A percentile compares a stretch with the other conserved stretches of the same genome.
phyloP scores from a whole-genome alignment of 2,113 vertebrate species.

The Ophthalmolycus amberensis region DNA sequence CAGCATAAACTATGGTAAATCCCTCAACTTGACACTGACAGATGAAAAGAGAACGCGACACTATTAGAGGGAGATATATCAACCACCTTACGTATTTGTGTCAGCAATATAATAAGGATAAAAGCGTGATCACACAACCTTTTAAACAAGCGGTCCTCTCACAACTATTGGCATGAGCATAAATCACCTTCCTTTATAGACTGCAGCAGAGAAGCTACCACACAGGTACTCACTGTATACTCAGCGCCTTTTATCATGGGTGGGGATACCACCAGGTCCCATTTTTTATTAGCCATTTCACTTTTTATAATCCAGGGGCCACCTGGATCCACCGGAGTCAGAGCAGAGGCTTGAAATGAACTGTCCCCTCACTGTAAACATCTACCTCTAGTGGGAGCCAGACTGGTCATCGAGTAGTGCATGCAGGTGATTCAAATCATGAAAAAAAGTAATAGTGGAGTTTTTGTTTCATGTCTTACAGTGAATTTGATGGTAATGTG shows the following conservation, averaged over 20 bases:
- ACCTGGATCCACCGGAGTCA: conserved; percentile 15
- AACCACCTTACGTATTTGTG: conserved; percentile 35
- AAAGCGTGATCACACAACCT: conserved; percentile 27
- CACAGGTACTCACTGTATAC: conserved; percentile 32
- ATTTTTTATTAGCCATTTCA: conserved; percentile 48
- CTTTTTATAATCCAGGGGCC: conserved; percentile 29
- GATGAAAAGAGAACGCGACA: neutral
- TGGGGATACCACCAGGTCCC: neutral
- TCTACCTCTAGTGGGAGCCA: conserved; percentile 35
- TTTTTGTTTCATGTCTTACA: neutral
- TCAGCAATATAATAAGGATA: conserved; percentile 32
- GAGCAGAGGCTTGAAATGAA: conserved; percentile 62
- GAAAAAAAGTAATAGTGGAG: neutral
- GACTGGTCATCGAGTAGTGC: conserved; percentile 57
- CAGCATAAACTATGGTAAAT: neutral
- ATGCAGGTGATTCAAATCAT: conserved; percentile 45
- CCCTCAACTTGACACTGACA: conserved; percentile 26
- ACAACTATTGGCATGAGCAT: conserved; percentile 35
- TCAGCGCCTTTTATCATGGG: conserved; percentile 23
- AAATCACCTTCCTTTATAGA: conserved; percentile 45
- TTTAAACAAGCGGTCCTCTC: conserved; percentile 41
- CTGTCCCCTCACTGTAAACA: conserved; percentile 46
- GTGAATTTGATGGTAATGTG: neutral
- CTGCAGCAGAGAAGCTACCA: conserved; percentile 6
- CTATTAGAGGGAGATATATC: neutral